Percentiles rank a stretch among this genome's conserved stretches.
phyloP scores from a whole-genome alignment of 2,113 vertebrate genomes.

The Dolichotis patagonum region DNA sequence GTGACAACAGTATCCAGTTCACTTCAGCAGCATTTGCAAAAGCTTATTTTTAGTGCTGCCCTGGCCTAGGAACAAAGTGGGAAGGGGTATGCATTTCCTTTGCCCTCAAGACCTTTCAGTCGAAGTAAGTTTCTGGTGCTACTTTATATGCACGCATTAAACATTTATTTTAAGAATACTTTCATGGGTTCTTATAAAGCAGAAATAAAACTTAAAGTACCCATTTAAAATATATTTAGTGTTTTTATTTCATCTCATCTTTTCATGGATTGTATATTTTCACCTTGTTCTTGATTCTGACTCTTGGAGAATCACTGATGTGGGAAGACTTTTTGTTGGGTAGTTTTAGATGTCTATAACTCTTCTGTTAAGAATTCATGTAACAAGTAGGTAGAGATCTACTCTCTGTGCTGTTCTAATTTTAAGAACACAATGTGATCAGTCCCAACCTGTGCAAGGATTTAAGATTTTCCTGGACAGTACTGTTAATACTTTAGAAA shows the following conservation, averaged over 20 bases:
- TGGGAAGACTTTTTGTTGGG: slow-evolving; percentile 41
- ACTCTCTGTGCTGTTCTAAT: neutral
- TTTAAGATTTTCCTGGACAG: slow-evolving; percentile 36
- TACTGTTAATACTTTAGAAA: slow-evolving; percentile 28
- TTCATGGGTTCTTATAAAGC: neutral
- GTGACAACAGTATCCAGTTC: slow-evolving; percentile 17
- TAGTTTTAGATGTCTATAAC: slow-evolving; percentile 55
- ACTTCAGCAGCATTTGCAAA: slow-evolving; percentile 14
- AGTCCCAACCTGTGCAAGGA: neutral
- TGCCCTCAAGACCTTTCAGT: slow-evolving; percentile 2
- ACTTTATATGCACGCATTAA: slow-evolving; percentile 68
- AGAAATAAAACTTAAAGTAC: neutral
- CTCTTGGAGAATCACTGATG: slow-evolving; percentile 56
- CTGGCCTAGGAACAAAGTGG: neutral
- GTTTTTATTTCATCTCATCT: slow-evolving; percentile 75
- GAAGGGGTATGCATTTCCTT: slow-evolving; percentile 40
- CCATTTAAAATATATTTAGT: slow-evolving; percentile 66
- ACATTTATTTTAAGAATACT: slow-evolving; percentile 59
- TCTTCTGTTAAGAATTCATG: neutral
- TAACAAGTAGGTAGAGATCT: slow-evolving; percentile 1
- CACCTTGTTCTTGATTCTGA: slow-evolving; percentile 57
- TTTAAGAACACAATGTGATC: neutral
- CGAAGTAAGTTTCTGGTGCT: slow-evolving; percentile 52
- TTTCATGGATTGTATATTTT: slow-evolving; percentile 75
- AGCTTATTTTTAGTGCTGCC: slow-evolving; percentile 19